These are phyloP conservation scores for Diuraphis noxia DNA, from an alignment of 1,140 invertebrate species.

Conservation along the genomic window DNA sequence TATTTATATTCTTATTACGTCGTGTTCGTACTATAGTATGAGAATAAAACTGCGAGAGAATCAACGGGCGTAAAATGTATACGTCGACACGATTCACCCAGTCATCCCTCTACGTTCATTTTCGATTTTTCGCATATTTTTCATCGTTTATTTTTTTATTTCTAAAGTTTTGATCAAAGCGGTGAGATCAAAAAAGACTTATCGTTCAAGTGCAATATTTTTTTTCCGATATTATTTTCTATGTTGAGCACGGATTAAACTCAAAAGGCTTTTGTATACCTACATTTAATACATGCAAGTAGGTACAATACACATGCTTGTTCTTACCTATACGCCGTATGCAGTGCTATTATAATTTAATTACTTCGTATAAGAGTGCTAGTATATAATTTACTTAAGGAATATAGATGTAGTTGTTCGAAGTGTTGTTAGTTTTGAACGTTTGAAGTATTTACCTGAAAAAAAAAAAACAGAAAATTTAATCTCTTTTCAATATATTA, in stretches of 20 bases:
- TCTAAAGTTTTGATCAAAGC: background rate
- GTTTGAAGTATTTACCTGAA: slow-evolving; percentile 15
- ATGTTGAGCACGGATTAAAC: background rate
- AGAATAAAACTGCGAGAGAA: background rate
- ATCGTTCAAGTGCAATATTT: background rate
- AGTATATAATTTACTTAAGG: background rate
- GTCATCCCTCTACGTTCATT: background rate
- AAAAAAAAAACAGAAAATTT: background rate
- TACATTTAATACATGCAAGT: background rate
- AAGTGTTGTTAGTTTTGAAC: background rate
- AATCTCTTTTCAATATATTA: background rate
- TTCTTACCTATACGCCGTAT: background rate
- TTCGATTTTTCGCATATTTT: background rate
- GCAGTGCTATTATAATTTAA: background rate
- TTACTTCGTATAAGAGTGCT: background rate
- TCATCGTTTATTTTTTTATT: background rate
- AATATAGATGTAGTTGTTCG: background rate
- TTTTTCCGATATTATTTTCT: background rate
- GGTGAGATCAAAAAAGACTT: background rate
- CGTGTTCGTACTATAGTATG: background rate
- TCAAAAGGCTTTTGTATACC: background rate
- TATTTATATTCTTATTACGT: background rate
- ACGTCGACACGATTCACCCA: background rate
- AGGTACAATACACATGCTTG: background rate
- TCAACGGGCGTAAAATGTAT: background rate